Evolutionary conservation across 1,140 invertebrate genomes (phyloP).

Genomic region (Zaprionus inermis): DNA sequence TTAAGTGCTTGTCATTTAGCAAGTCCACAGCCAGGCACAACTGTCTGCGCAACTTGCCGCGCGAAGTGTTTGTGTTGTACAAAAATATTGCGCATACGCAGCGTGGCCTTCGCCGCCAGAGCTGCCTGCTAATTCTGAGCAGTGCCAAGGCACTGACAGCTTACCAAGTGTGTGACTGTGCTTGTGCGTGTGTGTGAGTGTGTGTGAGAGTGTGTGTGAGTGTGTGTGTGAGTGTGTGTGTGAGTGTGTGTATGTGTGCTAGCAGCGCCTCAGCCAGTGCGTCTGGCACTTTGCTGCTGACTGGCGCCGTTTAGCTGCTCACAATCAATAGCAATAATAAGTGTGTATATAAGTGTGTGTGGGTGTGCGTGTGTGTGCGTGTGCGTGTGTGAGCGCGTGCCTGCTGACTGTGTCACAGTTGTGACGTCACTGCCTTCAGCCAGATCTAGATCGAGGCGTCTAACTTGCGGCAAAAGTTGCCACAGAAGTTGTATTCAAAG

Average conservation of each 20-base stretch:
- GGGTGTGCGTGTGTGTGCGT: constrained; percentile 1
- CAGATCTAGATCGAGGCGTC: background rate
- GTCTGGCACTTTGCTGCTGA: constrained; percentile 32
- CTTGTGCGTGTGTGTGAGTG: constrained; percentile 3
- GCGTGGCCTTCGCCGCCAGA: constrained; percentile 33
- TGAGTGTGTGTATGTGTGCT: constrained; percentile 8
- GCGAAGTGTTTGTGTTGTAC: no score
- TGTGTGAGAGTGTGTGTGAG: constrained; percentile 13
- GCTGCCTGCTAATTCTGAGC: constrained; percentile 35
- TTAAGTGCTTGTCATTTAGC: constrained; percentile 49
- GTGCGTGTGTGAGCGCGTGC: constrained; percentile 12
- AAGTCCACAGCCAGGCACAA: constrained; percentile 20
- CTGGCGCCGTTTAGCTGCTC: constrained; percentile 40
- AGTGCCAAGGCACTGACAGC: constrained; percentile 37
- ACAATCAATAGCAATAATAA: constrained; percentile 8
- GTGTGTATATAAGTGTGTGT: background rate
- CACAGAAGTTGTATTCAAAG: background rate
- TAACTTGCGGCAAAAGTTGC: background rate
- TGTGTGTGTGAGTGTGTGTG: constrained; percentile 1
- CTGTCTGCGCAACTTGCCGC: constrained; percentile 6
- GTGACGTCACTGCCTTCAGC: constrained; percentile 38
- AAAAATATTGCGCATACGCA: constrained; percentile 49
- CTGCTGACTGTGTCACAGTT: constrained; percentile 33
- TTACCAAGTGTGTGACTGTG: constrained; percentile 5
- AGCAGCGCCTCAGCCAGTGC: constrained; percentile 40